Evolutionary conservation across 2,888 invertebrate genomes (phyloP).

Genomic region (Idaea aversata): DNA sequence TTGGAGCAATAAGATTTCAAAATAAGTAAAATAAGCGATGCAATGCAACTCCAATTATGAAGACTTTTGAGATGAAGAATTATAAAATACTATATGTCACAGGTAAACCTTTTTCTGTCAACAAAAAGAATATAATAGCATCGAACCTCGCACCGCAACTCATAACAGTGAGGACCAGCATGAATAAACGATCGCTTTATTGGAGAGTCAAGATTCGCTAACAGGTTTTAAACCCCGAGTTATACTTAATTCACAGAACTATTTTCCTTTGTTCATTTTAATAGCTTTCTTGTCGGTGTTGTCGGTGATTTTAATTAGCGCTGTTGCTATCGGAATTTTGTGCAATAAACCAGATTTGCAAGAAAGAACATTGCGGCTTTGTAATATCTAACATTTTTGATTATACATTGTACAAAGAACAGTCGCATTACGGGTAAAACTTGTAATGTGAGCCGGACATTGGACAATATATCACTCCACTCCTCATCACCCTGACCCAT

Average conservation of each 20-base stretch:
- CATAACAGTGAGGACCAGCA: not conserved
- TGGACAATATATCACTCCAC: constrained; percentile 29
- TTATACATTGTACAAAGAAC: not conserved
- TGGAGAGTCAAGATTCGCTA: not conserved
- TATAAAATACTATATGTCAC: not conserved
- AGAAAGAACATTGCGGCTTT: not conserved
- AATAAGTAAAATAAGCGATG: not conserved
- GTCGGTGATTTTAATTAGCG: not conserved
- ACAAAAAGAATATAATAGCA: not conserved
- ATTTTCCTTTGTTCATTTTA: constrained; percentile 12
- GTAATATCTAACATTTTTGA: not conserved
- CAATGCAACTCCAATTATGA: too few relatives aligned
- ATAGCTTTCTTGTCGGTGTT: constrained; percentile 7
- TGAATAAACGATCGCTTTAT: not conserved
- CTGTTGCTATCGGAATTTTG: not conserved
- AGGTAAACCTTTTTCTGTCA: not conserved
- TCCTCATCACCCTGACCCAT: constrained; percentile 67
- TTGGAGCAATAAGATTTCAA: not conserved
- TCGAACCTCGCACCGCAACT: not conserved
- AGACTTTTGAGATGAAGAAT: not conserved
- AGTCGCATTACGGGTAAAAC: not conserved
- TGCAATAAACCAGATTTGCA: not conserved
- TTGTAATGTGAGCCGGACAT: constrained; percentile 12
- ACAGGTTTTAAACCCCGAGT: constrained; percentile 14
- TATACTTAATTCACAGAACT: constrained; percentile 12